A percentile compares a stretch with the other conserved stretches of the same genome.
These are phyloP conservation scores for Pteromalus puparum DNA, from an alignment of 1,140 invertebrate genomes.

Conservation along the genomic window DNA sequence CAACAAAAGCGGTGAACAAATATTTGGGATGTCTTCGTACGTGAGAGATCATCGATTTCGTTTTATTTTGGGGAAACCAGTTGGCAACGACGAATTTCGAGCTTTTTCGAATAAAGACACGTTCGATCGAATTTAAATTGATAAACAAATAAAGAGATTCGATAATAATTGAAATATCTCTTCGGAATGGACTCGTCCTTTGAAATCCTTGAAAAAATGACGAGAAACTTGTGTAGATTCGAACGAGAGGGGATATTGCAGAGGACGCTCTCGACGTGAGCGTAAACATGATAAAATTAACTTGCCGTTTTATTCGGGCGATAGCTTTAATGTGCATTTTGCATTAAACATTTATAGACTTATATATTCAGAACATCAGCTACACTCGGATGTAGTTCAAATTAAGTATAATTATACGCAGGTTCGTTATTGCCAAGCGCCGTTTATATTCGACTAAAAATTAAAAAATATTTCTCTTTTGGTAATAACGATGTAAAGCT, in stretches of 20 bases:
- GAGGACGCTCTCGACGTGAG: neutral
- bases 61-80: neutral
- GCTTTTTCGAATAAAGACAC: neutral
- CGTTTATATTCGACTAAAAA: too few species aligned
- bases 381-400: neutral
- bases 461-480: neutral
- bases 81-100: neutral
- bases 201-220: neutral
- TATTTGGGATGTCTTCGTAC: neutral
- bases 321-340: slow-evolving; percentile 29
- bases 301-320: neutral
- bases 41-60: neutral
- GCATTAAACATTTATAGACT: slow-evolving; percentile 26
- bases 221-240: neutral
- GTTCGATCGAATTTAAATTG: neutral
- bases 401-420: neutral
- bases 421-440: too few species aligned
- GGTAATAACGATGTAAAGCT: too few species aligned
- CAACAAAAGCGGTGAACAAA: neutral
- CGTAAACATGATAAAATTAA: slow-evolving; percentile 36
- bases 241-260: neutral
- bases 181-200: too few species aligned
- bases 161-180: neutral
- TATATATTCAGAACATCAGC: neutral
- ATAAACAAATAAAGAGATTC: neutral